These are phyloP conservation scores for Cephalotes varians DNA, from an alignment of 2,888 invertebrate genomes.

Conservation along the genomic window DNA sequence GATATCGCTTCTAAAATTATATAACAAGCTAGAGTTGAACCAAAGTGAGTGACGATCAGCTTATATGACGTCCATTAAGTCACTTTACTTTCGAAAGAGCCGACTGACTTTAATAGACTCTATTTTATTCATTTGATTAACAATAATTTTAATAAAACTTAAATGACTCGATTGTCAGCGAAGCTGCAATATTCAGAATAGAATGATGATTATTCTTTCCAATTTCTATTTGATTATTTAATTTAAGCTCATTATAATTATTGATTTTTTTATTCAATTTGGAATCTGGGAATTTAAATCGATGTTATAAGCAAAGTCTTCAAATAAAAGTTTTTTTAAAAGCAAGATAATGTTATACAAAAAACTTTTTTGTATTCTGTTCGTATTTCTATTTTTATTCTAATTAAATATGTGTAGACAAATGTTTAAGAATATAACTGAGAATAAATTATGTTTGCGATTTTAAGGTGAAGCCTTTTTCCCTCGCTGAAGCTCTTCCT, in stretches of 20 bases:
- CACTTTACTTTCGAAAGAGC: slow-evolving; percentile 76
- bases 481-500: not conserved
- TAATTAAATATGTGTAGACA: not conserved
- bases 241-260: not conserved
- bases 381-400: not conserved
- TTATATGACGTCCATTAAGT: slow-evolving; percentile 73
- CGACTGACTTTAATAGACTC: slow-evolving; percentile 47
- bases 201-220: slow-evolving; percentile 34
- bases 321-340: not conserved
- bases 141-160: slow-evolving; percentile 56
- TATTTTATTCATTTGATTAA: slow-evolving; percentile 48
- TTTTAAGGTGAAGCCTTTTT: not conserved
- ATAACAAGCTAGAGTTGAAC: not conserved
- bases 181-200: slow-evolving; percentile 11
- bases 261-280: not conserved
- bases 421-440: not conserved
- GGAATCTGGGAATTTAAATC: not conserved
- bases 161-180: slow-evolving; percentile 62
- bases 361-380: not conserved
- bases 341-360: not conserved
- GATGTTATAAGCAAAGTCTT: not conserved
- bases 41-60: slow-evolving; percentile 48
- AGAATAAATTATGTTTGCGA: not conserved
- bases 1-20: not conserved
- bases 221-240: not conserved